Evolutionary conservation across 2,797 vertebrate genomes (phyloP), one percentile per base, ranked within the genome.

Genomic region (Falco berigora): DNA sequence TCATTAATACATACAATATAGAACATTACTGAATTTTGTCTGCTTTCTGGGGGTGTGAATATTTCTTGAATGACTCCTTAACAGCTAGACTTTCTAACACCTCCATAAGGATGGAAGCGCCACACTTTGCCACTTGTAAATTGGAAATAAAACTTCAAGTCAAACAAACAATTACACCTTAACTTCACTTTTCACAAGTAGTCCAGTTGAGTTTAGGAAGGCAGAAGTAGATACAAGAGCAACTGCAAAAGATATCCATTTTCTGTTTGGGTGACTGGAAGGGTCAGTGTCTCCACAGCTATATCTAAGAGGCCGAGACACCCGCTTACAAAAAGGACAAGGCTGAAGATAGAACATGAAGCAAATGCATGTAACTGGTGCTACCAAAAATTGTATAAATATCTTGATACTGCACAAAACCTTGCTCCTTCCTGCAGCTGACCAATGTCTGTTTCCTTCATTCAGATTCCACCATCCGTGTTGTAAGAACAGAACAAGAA

Each of bases 31-130:
- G 52, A 15, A 10, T 30, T 52, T 66, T 40, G 16, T 12, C 24
- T 20, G 22, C 24, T 78, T 64, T 73, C 55, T 49, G 8, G 18
- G 32, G 36, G 19, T 14, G 38, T 8, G 3, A 28, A 0, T 71
- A 2, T 52, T 87, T 27, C 38, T 80, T 44, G 36, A 44, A 14
- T 24, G 36, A 59, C 8, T 56, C 66, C 22, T 53, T 12, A 7
- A 13, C 1, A 11, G 27, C 11, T 4, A 36, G 14, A 11, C 1
- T 56, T 67, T 3, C 23, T 19, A 14, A 10, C 2, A 4, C 21
- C 15, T 47, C 38, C 14, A 15, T 1, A 9, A 86, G 40, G 3
- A 12, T 4, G 10, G 74, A 3, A 75, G 46, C 0, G 0, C 2
- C 47, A 36, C 1, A 0, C 6, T 62, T 69, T 22, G 25, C 10